Evolutionary conservation across 2,113 vertebrate species (phyloP).

Genomic region (Callipepla squamata): DNA sequence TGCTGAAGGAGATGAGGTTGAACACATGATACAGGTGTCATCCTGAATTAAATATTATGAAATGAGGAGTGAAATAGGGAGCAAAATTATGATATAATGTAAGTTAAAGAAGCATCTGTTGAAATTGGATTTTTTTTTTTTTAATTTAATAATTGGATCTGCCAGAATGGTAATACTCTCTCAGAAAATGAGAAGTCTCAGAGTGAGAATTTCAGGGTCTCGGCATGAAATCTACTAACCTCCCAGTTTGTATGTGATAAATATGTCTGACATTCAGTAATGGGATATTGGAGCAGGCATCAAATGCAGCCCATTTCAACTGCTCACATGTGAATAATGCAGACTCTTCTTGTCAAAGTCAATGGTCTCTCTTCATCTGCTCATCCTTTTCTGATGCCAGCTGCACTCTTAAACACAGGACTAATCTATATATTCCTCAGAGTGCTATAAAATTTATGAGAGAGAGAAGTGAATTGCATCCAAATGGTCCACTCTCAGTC

Average conservation of each 20-base stretch:
- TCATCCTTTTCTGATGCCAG: neutral
- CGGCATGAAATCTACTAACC: neutral
- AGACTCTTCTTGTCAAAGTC: neutral
- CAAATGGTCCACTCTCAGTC: neutral
- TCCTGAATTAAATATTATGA: neutral
- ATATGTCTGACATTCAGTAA: rapidly evolving
- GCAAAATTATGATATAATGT: neutral
- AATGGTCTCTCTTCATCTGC: neutral
- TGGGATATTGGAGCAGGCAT: neutral
- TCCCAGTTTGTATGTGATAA: rapidly evolving
- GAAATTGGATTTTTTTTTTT: neutral
- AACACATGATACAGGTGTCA: neutral
- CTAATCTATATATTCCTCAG: conserved; percentile 27
- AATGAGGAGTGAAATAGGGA: neutral
- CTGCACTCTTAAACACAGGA: neutral
- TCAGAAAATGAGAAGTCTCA: neutral
- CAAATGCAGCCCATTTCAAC: neutral
- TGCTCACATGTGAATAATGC: neutral
- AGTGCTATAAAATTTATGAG: neutral
- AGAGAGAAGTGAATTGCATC: neutral
- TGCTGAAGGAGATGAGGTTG: neutral
- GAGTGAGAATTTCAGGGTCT: neutral
- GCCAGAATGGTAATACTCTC: neutral
- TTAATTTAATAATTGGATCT: neutral
- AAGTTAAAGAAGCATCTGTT: neutral